Conservation (phyloP, 2,888 invertebrate species). For the Drosophila trichaetosa region DNA sequence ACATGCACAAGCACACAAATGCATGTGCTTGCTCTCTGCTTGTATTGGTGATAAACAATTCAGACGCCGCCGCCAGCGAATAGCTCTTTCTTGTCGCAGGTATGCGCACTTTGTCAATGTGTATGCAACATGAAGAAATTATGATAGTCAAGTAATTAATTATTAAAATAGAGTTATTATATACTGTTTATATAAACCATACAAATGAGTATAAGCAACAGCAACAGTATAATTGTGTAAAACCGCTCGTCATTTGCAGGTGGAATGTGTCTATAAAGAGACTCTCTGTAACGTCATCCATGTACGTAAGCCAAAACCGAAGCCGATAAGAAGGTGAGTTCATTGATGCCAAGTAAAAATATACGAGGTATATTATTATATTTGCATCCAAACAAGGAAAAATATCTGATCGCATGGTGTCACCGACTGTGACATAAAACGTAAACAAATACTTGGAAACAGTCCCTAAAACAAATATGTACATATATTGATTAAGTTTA, state of each 20-base stretch:
- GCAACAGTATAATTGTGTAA: background rate
- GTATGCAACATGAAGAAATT: background rate
- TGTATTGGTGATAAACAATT: slow-evolving; percentile 69
- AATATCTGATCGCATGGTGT: background rate
- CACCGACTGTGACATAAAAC: background rate
- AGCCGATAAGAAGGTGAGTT: slow-evolving; percentile 49
- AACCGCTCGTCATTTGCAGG: background rate
- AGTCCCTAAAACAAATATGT: background rate
- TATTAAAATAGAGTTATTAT: background rate
- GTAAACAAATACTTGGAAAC: background rate
- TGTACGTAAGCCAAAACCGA: slow-evolving; percentile 4
- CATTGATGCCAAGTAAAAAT: slow-evolving; percentile 36
- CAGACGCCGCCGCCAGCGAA: slow-evolving; percentile 27
- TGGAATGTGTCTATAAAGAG: slow-evolving; percentile 19
- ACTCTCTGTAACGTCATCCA: slow-evolving; percentile 19
- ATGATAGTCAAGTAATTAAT: background rate
- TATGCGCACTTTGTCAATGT: background rate
- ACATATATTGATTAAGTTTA: background rate
- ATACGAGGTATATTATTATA: background rate
- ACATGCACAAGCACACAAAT: background rate
- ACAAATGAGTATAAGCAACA: background rate
- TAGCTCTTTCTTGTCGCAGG: slow-evolving; percentile 29
- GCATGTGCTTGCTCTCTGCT: slow-evolving; percentile 4
- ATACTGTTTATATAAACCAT: background rate
- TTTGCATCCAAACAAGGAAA: slow-evolving; percentile 1